These are phyloP conservation scores for Augochlora pura DNA, from an alignment of 1,140 invertebrate genomes.

Conservation along the genomic window DNA sequence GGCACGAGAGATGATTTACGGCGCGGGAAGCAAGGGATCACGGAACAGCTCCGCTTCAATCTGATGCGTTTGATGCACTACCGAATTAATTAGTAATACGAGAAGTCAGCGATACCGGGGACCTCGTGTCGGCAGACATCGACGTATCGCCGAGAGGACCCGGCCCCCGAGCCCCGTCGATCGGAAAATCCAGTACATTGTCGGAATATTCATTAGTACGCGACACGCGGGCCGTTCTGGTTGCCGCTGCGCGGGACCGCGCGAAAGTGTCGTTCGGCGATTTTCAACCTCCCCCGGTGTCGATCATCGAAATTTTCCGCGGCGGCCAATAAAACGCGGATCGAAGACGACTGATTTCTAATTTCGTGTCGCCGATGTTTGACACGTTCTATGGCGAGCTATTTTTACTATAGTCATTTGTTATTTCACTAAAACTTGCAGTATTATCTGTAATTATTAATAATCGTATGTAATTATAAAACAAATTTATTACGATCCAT, in stretches of 20 bases:
- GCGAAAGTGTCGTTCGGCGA: too few relatives aligned
- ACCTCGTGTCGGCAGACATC: slow-evolving; percentile 9
- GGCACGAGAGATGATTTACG: slow-evolving; percentile 61
- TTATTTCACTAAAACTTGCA: too few relatives aligned
- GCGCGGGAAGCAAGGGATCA: slow-evolving; percentile 47
- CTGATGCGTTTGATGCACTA: slow-evolving; percentile 57
- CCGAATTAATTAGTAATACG: slow-evolving; percentile 63
- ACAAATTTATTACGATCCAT: too few relatives aligned
- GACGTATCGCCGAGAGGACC: slow-evolving; percentile 22
- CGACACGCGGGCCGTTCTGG: neutral
- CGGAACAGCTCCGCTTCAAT: slow-evolving; percentile 57
- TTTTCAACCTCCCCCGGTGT: too few relatives aligned
- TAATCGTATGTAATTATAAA: too few relatives aligned
- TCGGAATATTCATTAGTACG: slow-evolving; percentile 16
- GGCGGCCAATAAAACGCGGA: too few relatives aligned
- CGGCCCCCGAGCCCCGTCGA: slow-evolving; percentile 28
- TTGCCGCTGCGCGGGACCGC: neutral
- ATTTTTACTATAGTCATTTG: too few relatives aligned
- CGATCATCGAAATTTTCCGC: too few relatives aligned
- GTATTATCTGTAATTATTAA: too few relatives aligned
- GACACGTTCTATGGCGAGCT: too few relatives aligned
- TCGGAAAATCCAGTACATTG: neutral
- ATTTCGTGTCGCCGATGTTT: too few relatives aligned
- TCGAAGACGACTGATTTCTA: too few relatives aligned
- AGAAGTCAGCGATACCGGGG: slow-evolving; percentile 52